Evolutionary conservation across 1,140 invertebrate genomes (phyloP).

Genomic region (Zaprionus ornatus): DNA sequence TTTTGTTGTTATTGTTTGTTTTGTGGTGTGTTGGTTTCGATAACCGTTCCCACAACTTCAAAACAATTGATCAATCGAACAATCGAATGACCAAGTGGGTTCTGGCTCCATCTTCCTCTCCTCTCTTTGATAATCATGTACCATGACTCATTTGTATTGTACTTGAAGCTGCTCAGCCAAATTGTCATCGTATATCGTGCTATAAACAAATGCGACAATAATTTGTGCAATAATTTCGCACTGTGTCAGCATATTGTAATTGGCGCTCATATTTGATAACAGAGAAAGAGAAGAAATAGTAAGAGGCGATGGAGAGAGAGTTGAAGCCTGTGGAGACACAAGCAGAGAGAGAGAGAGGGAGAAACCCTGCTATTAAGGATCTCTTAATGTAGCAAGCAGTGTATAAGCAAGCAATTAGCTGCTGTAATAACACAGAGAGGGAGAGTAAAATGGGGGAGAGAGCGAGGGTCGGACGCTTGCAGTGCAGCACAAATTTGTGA

Average conservation of each 20-base stretch:
- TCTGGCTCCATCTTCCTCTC: not conserved
- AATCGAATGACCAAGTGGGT: slow-evolving; percentile 9
- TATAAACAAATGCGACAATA: not conserved
- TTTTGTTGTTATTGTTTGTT: not conserved
- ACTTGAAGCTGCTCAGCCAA: not conserved
- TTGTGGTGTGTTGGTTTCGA: not conserved
- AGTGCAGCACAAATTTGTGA: no score
- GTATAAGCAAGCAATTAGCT: no score
- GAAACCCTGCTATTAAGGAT: no score
- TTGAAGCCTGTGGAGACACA: no score
- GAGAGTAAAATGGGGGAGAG: no score
- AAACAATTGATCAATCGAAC: slow-evolving; percentile 31
- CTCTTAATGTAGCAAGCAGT: no score
- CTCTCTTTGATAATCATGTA: not conserved
- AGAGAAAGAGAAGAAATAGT: no score
- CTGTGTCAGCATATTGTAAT: not conserved
- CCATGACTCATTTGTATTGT: slow-evolving; percentile 2
- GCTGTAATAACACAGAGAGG: no score
- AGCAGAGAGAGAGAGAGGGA: no score
- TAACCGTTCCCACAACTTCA: slow-evolving; percentile 40
- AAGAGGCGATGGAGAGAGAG: no score
- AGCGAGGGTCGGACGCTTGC: no score
- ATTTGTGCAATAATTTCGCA: not conserved
- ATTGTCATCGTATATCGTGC: not conserved
- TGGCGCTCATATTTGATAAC: no score